phyloP scores from a whole-genome alignment of 1,140 invertebrate species.

The Ceratina australensis region DNA sequence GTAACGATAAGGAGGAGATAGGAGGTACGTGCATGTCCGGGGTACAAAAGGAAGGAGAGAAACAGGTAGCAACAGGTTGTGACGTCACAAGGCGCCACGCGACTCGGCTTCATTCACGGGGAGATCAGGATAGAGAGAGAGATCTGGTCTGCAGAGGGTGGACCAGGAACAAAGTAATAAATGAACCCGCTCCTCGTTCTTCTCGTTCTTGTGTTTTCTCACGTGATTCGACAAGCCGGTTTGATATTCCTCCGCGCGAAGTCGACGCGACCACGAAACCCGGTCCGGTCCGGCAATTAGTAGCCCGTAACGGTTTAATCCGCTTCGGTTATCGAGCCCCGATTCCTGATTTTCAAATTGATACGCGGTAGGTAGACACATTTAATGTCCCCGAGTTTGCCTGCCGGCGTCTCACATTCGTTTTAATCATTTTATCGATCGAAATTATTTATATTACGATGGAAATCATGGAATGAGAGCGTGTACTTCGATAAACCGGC shows the following conservation, averaged over 20 bases:
- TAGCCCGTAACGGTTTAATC: conserved; percentile 60
- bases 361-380: conserved; percentile 12
- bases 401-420: too few relatives aligned
- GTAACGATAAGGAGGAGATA: conserved; percentile 28
- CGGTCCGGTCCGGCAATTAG: conserved; percentile 56
- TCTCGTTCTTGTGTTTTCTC: conserved; percentile 57
- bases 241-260: conserved; percentile 44
- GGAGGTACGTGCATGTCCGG: not conserved
- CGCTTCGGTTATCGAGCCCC: conserved; percentile 40
- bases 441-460: too few relatives aligned
- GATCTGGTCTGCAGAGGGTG: conserved; percentile 43
- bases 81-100: conserved; percentile 73
- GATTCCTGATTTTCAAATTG: conserved; percentile 46
- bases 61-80: conserved; percentile 75
- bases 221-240: conserved; percentile 62
- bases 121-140: conserved; percentile 23
- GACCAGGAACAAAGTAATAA: conserved; percentile 61
- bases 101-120: conserved; percentile 74
- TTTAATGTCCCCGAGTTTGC: conserved; percentile 1
- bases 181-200: conserved; percentile 47
- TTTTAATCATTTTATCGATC: too few relatives aligned
- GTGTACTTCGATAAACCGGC: too few relatives aligned
- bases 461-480: too few relatives aligned
- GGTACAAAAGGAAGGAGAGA: conserved; percentile 43
- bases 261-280: conserved; percentile 30